Evolutionary conservation across 2,888 invertebrate genomes (phyloP), one percentile per base, ranked within the genome.

Genomic region (Eilema sororculum): DNA sequence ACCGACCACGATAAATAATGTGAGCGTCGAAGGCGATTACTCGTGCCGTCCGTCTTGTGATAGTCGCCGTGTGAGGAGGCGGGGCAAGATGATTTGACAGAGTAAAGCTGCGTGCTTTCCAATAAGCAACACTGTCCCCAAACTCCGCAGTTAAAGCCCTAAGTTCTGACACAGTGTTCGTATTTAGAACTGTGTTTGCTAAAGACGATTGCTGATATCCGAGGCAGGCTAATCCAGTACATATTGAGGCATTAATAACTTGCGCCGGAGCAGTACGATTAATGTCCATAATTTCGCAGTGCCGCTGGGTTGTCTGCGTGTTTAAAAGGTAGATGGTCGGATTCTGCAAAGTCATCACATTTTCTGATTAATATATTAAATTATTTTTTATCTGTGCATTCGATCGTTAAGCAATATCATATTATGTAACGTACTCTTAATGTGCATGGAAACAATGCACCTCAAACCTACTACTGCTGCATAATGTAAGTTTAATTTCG

Each of bases 211-310:
- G 13, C 46, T 2, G 73, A 46, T 80, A 80, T 81, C 78, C 74
- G 76, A 77, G 74, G 68, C 52, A 64, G 65, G 71, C 74, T 80
- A 83, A 81, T 81, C 71, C 69, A 78, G 71, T 75, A 77, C 73
- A 77, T 83, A 81, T 82, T 76, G 82, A 60, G 69, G 66, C 70
- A 77, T 83, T 81, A 83, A 82, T 81, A 81, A 65, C 65, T n/a
- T 56, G 68, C 64, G 60, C 71, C 63, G 76, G 66, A 68, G 75
- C 69, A 62, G 60, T 24, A n/a, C 68, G 71, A 80, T 77, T 77
- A 76, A 82, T 82, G 77, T 33, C 41, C 16, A 64, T 67, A 65
- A 83, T 83, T 77, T 78, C 59, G 59, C 76, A 78, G 63, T 74
- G 79, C 79, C 82, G 28, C 5, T 28, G 58, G 59, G 59, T 41